Percentiles rank a stretch among this genome's conserved stretches.
Evolutionary conservation across 2,113 vertebrate species (phyloP).

Genomic region (Hemichromis elongatus): DNA sequence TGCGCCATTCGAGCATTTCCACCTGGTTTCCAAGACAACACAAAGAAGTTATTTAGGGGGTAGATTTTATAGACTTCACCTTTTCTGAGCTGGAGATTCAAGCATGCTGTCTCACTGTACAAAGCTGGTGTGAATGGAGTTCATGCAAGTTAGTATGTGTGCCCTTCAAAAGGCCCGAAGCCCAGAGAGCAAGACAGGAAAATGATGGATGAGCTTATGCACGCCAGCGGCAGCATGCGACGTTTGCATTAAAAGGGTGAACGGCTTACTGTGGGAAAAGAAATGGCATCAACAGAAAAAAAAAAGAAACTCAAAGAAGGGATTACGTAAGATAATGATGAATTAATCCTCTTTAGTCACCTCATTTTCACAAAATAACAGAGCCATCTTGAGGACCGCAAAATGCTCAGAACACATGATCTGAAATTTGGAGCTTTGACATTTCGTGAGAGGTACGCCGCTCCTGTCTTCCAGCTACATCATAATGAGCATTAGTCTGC

Average conservation of each 20-base stretch:
- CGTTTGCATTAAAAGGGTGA: slow-evolving; percentile 12
- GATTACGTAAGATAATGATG: not conserved
- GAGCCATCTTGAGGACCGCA: not conserved
- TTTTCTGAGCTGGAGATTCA: slow-evolving; percentile 7
- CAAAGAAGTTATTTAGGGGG: not conserved
- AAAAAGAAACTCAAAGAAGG: not conserved
- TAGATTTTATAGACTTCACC: not conserved
- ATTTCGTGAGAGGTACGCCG: not conserved
- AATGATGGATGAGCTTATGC: slow-evolving; percentile 45
- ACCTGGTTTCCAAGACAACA: slow-evolving; percentile 60
- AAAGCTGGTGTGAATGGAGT: slow-evolving; percentile 34
- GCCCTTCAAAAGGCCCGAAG: slow-evolving; percentile 29
- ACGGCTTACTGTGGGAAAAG: not conserved
- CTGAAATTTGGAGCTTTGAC: not conserved
- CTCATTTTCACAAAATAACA: not conserved
- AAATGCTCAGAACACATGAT: not conserved
- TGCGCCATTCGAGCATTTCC: slow-evolving; percentile 87
- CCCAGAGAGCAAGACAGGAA: slow-evolving; percentile 12
- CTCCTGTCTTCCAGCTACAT: not conserved
- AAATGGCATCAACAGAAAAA: not conserved
- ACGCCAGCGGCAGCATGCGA: slow-evolving; percentile 77
- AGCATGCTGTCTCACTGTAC: slow-evolving; percentile 56
- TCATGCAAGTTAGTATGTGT: slow-evolving; percentile 88
- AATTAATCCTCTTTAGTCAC: not conserved
- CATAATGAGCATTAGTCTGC: not conserved